phyloP scores from a whole-genome alignment of 2,113 vertebrate genomes.

The Ameiurus melas region DNA sequence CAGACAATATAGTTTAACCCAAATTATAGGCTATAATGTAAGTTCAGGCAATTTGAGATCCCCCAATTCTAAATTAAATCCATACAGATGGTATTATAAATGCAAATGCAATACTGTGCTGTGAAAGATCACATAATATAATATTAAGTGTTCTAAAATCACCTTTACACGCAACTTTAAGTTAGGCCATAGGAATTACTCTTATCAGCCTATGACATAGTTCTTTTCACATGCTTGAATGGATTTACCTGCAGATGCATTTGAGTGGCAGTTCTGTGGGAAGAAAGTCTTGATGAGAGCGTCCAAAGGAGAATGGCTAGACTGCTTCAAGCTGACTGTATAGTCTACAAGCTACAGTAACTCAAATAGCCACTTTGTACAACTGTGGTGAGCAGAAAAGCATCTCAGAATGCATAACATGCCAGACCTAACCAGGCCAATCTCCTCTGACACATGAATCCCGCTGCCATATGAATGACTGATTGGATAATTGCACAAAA shows the following conservation, averaged over 20 bases:
- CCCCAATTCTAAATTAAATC: not conserved
- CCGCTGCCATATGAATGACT: not conserved
- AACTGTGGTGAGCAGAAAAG: conserved; percentile 4
- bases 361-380: not conserved
- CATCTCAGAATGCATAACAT: not conserved
- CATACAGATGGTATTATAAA: not conserved
- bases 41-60: not conserved
- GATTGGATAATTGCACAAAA: not conserved
- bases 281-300: not conserved
- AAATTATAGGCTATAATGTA: not conserved
- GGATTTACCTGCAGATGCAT: not conserved
- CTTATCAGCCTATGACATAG: not conserved
- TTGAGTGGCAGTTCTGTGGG: not conserved
- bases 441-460: not conserved
- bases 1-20: not conserved
- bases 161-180: not conserved
- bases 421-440: too few relatives aligned
- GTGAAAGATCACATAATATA: not conserved
- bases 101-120: not conserved
- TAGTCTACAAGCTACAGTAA: not conserved
- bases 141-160: not conserved
- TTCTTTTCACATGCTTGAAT: not conserved
- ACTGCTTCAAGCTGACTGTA: not conserved
- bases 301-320: not conserved
- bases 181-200: not conserved